These are phyloP conservation scores for Leptopilina myrica DNA, from an alignment of 2,888 invertebrate genomes.

Conservation along the genomic window DNA sequence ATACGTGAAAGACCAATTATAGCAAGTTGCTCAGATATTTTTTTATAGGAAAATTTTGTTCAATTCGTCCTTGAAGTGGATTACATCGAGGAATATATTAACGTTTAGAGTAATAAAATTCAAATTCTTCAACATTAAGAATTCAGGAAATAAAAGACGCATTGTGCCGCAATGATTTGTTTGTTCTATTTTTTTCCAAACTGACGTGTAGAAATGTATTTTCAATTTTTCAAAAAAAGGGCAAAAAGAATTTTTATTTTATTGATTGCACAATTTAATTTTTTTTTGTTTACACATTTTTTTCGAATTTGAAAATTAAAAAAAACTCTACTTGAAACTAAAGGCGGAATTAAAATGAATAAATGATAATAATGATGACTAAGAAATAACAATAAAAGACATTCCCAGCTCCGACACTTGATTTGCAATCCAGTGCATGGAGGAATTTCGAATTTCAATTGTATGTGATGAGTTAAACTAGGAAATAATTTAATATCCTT, in stretches of 20 bases:
- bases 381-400: not conserved
- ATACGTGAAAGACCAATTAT: slow-evolving; percentile 3
- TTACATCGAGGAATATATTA: slow-evolving; percentile 23
- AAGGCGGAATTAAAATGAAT: not conserved
- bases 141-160: slow-evolving; percentile 37
- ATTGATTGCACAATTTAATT: no score
- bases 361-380: slow-evolving; percentile 24
- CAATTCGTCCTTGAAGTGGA: slow-evolving; percentile 20
- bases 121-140: slow-evolving; percentile 4
- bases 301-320: not conserved
- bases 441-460: slow-evolving; percentile 36
- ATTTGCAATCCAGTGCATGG: slow-evolving; percentile 19
- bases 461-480: slow-evolving; percentile 4
- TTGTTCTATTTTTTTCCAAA: not conserved
- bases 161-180: slow-evolving; percentile 27
- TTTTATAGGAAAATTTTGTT: slow-evolving; percentile 25
- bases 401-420: not conserved
- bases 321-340: not conserved
- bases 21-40: not conserved
- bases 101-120: slow-evolving; percentile 28
- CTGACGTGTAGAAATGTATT: not conserved
- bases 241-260: no score
- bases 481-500: slow-evolving; percentile 24
- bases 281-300: not conserved
- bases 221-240: no score